A percentile compares a stretch with the other conserved stretches of the same genome.
phyloP scores from a whole-genome alignment of 2,797 vertebrate genomes.

The Heliangelus exortis region DNA sequence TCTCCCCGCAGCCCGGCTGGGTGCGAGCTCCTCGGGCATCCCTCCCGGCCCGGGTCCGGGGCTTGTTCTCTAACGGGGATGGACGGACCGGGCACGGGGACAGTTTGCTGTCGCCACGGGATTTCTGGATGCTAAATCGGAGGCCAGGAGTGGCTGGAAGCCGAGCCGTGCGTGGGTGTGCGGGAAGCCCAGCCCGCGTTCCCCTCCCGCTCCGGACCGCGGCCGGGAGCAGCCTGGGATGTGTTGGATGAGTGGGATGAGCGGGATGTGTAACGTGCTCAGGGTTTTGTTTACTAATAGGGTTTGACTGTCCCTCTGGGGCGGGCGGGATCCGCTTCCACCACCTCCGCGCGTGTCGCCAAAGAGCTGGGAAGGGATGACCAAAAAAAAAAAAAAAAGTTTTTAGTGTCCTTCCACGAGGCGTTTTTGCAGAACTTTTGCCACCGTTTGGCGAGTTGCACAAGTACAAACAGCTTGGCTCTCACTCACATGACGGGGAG shows the following conservation, averaged over 20 bases:
- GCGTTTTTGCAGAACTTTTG: conserved; percentile 54
- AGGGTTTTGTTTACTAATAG: conserved; percentile 45
- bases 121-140: rapidly evolving
- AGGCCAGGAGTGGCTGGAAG: rapidly evolving
- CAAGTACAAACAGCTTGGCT: conserved; percentile 44
- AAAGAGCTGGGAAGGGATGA: background rate
- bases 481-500: conserved; percentile 68
- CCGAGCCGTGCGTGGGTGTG: background rate
- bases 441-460: conserved; percentile 53
- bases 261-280: background rate
- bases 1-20: background rate
- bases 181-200: rapidly evolving
- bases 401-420: background rate
- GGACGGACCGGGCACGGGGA: background rate
- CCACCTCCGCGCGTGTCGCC: background rate
- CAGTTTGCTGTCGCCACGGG: rapidly evolving
- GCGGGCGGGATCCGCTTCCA: background rate
- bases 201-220: rapidly evolving
- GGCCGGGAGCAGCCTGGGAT: too few species aligned
- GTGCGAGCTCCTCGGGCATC: too few species aligned
- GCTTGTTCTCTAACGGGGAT: rapidly evolving
- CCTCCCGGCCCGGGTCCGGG: background rate
- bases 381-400: background rate
- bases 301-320: background rate
- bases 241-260: background rate